Conservation (phyloP, 2,888 invertebrate species). For the Diachrysia chrysitis region DNA sequence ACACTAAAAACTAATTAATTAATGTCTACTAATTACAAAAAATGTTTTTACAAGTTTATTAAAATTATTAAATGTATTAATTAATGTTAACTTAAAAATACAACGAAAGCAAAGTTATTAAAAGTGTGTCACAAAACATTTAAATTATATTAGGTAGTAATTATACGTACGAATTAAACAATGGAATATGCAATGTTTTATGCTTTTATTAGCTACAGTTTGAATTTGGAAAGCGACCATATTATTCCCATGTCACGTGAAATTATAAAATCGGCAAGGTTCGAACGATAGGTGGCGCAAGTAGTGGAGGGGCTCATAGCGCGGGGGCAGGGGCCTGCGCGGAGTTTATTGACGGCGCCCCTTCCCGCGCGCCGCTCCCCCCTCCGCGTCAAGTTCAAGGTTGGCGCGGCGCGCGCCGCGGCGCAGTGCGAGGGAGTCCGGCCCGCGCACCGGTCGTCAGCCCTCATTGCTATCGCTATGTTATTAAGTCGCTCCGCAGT, state of each 20-base stretch:
- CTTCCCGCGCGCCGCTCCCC: slow-evolving; percentile 75
- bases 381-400: slow-evolving; percentile 90
- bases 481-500: slow-evolving; percentile 78
- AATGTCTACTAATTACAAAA: too few relatives aligned
- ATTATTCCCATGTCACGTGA: slow-evolving; percentile 69
- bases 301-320: slow-evolving; percentile 61
- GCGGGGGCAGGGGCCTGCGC: slow-evolving; percentile 86
- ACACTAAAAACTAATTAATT: too few relatives aligned
- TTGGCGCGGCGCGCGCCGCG: slow-evolving; percentile 89
- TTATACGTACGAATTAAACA: neutral
- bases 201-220: slow-evolving; percentile 46
- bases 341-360: slow-evolving; percentile 87
- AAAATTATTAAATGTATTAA: too few relatives aligned
- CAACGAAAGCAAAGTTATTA: neutral
- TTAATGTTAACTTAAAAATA: neutral
- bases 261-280: slow-evolving; percentile 65
- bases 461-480: slow-evolving; percentile 85
- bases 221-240: slow-evolving; percentile 59
- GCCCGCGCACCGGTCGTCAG: slow-evolving; percentile 89
- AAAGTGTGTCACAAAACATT: slow-evolving; percentile 17
- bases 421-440: slow-evolving; percentile 90
- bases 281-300: slow-evolving; percentile 66
- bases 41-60: too few relatives aligned
- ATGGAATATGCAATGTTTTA: slow-evolving; percentile 28
- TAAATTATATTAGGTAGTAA: neutral